Percentiles rank a stretch among this genome's conserved stretches.
phyloP scores from a whole-genome alignment of 2,888 invertebrate species.

The Drosophila nigricruria region DNA sequence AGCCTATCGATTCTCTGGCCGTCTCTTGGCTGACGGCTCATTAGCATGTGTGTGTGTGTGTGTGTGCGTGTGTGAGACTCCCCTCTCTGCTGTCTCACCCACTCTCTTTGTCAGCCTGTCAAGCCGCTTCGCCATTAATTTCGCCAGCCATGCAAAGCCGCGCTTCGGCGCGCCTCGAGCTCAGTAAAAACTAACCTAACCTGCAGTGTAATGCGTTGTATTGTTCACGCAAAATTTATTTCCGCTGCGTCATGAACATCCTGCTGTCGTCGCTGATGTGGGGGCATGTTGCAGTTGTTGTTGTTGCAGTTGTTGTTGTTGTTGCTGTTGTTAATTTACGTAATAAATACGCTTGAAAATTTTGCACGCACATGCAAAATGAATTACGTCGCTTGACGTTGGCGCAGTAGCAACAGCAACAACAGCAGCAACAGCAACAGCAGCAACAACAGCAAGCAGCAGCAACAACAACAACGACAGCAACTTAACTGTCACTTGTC shows the following conservation, averaged over 20 bases:
- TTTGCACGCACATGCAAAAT: conserved; percentile 81
- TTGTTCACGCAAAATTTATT: conserved; percentile 82
- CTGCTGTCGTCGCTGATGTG: conserved; percentile 72
- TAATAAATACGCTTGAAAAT: conserved; percentile 79
- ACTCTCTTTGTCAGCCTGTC: conserved; percentile 39
- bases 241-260: conserved; percentile 77
- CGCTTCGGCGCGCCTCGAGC: conserved; percentile 16
- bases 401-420: conserved; percentile 45
- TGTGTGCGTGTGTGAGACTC: not conserved
- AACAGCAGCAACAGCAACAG: conserved; percentile 29
- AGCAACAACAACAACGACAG: conserved; percentile 51
- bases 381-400: conserved; percentile 71
- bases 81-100: no score
- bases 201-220: conserved; percentile 79
- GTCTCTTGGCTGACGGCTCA: conserved; percentile 62
- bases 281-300: conserved; percentile 29
- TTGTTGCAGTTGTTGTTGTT: conserved; percentile 19
- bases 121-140: conserved; percentile 68
- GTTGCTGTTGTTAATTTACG: conserved; percentile 74
- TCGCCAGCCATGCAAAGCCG: conserved; percentile 35
- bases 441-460: conserved; percentile 38
- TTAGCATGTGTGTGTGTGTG: conserved; percentile 70
- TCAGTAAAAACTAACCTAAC: conserved; percentile 66
- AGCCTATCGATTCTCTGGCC: conserved; percentile 19
- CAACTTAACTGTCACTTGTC: conserved; percentile 85